A percentile compares a stretch with the other conserved stretches of the same genome.
Conservation (phyloP, 1,140 invertebrate species). For the Aphelenchoides fujianensis region DNA sequence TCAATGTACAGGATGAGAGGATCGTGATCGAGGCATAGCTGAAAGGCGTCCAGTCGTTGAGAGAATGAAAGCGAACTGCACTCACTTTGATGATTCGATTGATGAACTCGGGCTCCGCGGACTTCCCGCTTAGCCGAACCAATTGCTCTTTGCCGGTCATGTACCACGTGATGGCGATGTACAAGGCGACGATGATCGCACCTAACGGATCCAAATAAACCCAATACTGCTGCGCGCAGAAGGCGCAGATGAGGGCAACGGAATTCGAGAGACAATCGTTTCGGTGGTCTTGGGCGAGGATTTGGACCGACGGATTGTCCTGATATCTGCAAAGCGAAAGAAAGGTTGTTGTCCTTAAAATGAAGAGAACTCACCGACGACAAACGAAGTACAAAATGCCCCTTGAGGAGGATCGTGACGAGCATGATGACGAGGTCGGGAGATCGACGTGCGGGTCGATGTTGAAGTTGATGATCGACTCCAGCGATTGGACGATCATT, state of each 20-base stretch:
- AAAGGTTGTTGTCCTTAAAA: constrained; percentile 21
- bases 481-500: constrained; percentile 63
- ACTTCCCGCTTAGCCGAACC: constrained; percentile 47
- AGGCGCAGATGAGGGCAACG: constrained; percentile 61
- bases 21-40: constrained; percentile 63
- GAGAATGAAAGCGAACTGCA: background rate
- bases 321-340: background rate
- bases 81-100: constrained; percentile 58
- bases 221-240: constrained; percentile 48
- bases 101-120: constrained; percentile 59
- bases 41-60: background rate
- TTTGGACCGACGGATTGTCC: constrained; percentile 58
- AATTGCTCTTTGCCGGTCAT: constrained; percentile 52
- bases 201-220: constrained; percentile 65
- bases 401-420: constrained; percentile 63
- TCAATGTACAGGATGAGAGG: constrained; percentile 63
- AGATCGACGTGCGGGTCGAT: constrained; percentile 49
- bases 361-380: constrained; percentile 34
- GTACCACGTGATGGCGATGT: constrained; percentile 22
- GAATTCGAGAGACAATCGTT: constrained; percentile 66
- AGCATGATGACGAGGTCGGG: constrained; percentile 62
- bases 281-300: constrained; percentile 64
- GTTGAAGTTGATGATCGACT: constrained; percentile 55
- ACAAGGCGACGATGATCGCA: constrained; percentile 61
- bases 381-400: constrained; percentile 63